These are phyloP conservation scores for Recurvirostra avosetta DNA, from an alignment of 2,113 vertebrate genomes.

Conservation along the genomic window DNA sequence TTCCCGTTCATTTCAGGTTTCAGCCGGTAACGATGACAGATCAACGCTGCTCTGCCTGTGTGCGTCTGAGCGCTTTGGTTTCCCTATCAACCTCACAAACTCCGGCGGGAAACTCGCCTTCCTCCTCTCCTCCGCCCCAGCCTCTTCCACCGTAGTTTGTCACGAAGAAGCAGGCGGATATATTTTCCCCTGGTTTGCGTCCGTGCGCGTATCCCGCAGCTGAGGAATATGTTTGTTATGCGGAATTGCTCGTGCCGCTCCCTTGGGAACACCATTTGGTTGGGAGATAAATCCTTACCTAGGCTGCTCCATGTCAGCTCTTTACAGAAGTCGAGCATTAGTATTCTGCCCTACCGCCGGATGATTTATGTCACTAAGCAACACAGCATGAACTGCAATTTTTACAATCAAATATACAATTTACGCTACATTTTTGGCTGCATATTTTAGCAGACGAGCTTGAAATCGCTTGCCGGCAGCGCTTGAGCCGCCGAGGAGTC, in stretches of 20 bases:
- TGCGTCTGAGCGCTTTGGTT: no score
- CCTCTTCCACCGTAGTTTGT: background rate
- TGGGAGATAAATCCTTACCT: conserved; percentile 38
- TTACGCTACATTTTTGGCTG: background rate
- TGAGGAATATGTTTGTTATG: background rate
- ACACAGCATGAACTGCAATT: conserved; percentile 48
- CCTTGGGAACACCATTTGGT: background rate
- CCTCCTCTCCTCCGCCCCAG: background rate
- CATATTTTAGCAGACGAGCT: background rate
- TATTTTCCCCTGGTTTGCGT: background rate
- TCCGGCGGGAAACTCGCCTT: background rate
- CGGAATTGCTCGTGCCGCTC: background rate
- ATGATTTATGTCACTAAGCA: conserved; percentile 61
- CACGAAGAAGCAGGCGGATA: background rate
- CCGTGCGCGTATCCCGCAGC: background rate
- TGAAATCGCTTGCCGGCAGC: background rate
- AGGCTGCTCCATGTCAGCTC: background rate
- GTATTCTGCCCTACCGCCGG: background rate
- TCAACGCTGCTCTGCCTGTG: background rate
- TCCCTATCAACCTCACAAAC: no score
- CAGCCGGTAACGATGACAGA: rapidly evolving
- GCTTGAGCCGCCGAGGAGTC: background rate
- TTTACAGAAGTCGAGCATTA: background rate
- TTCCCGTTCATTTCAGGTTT: background rate
- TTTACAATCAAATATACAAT: conserved; percentile 50